Conservation (phyloP, 2,888 invertebrate species). For the Girardia tigrina region DNA sequence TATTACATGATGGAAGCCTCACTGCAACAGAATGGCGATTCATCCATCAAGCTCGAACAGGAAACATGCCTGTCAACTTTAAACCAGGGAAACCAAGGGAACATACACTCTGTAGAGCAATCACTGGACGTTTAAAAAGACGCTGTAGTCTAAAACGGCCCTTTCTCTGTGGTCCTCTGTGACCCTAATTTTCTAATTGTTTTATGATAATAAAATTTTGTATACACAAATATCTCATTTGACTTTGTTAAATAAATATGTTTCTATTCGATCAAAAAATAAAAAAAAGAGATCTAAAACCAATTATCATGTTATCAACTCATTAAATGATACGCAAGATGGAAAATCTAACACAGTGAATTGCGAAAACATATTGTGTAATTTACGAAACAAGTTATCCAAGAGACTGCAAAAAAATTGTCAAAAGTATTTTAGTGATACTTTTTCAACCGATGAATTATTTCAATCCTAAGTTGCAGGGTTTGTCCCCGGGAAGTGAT, state of each 20-base stretch:
- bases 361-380: background rate
- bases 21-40: too few species aligned
- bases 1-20: too few species aligned
- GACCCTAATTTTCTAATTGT: too few species aligned
- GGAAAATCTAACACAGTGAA: background rate
- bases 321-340: background rate
- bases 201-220: too few species aligned
- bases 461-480: background rate
- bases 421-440: background rate
- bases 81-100: too few species aligned
- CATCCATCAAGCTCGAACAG: too few species aligned
- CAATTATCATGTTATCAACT: background rate
- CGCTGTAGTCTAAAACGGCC: too few species aligned
- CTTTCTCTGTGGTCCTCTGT: too few species aligned
- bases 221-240: background rate
- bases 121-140: too few species aligned
- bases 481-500: slow-evolving; percentile 16
- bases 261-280: background rate
- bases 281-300: slow-evolving; percentile 4
- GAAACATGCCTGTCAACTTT: too few species aligned
- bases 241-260: background rate
- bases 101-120: too few species aligned
- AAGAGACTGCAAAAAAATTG: background rate
- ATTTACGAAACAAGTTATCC: background rate
- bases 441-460: background rate